Evolutionary conservation across 64 coral and sea anemone species (phyloP), one percentile per base, ranked within the genome.

Genomic region (Porites lutea): DNA sequence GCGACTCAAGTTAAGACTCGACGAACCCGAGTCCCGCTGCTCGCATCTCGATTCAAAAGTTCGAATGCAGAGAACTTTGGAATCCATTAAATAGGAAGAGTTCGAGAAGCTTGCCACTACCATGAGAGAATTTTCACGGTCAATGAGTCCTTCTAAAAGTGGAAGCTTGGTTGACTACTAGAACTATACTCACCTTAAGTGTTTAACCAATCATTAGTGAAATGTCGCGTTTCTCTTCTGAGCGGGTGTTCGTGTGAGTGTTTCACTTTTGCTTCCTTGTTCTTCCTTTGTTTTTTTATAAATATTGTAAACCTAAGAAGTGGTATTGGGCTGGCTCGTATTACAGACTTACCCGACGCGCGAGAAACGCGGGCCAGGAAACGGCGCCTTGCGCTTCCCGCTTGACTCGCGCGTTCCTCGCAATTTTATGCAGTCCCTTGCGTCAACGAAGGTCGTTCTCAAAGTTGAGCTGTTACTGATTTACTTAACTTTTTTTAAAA

Each of bases 11-110:
- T 58, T 96, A 14, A 75, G 88, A 37, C 94, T 99, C 19, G 94
- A 96, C 15, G 97, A 99, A 67, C 83, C 88, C 1, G 97, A 99
- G 52, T 79, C 89, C 8, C 79, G 88, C 5, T 78, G 88, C 14
- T 92, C 94, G 22, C 97, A 99, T 23, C 79, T 99, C 5, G 97
- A 99, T 27, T 80, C 94, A 53, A 99, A 99, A 51, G 93, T 96
- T 61, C 90, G 94, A 55, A 96, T 99, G 94, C 97, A 99, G 64
- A 82, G 94, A 89, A 96, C 75, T 73, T 46, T 99, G 46, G 97
- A 99, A 54, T 96, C 94, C n/a, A 96, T 99, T 43, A 99, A 99
- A 69, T 99, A 94, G 97, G 97, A 99, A 77, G 97, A 99, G 64
- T 99, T 99, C 86, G 94, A 99, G 62, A 99, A 99, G 71, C 64